phyloP scores from a whole-genome alignment of 53 echinoderm and acorn worm species.

The Temnopleurus reevesii region DNA sequence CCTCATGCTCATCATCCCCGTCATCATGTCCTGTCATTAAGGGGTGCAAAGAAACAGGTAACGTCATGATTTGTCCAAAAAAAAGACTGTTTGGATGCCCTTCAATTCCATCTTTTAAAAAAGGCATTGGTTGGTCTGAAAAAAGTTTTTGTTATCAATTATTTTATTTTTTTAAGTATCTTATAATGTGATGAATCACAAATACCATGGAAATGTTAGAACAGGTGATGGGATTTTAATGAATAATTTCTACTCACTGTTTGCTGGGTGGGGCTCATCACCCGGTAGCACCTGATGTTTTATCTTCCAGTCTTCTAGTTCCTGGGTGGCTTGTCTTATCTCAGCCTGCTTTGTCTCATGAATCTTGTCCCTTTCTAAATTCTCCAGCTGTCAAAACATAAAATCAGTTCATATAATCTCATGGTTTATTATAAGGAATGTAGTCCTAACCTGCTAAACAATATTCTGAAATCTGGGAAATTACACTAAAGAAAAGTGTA shows the following conservation, averaged over 20 bases:
- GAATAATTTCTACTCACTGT: neutral
- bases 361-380: slow-evolving; percentile 71
- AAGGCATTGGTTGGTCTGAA: too few species aligned
- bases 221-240: neutral
- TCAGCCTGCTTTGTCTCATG: slow-evolving; percentile 82
- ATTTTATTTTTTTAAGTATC: too few species aligned
- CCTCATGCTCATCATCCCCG: slow-evolving; percentile 57
- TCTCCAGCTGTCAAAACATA: slow-evolving; percentile 65
- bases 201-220: too few species aligned
- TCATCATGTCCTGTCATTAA: slow-evolving; percentile 35
- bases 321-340: slow-evolving; percentile 81
- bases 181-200: too few species aligned
- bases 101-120: too few species aligned
- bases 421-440: neutral
- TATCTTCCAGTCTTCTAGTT: slow-evolving; percentile 82
- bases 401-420: too few species aligned
- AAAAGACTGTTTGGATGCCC: too few species aligned
- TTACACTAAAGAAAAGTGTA: too few species aligned
- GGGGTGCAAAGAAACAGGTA: neutral
- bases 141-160: too few species aligned
- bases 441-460: too few species aligned
- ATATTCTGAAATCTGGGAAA: too few species aligned
- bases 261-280: slow-evolving; percentile 6
- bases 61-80: too few species aligned
- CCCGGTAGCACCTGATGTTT: slow-evolving; percentile 4